These are phyloP conservation scores for Glyphotaelius pellucidus DNA, from an alignment of 2,888 invertebrate species.

Conservation along the genomic window DNA sequence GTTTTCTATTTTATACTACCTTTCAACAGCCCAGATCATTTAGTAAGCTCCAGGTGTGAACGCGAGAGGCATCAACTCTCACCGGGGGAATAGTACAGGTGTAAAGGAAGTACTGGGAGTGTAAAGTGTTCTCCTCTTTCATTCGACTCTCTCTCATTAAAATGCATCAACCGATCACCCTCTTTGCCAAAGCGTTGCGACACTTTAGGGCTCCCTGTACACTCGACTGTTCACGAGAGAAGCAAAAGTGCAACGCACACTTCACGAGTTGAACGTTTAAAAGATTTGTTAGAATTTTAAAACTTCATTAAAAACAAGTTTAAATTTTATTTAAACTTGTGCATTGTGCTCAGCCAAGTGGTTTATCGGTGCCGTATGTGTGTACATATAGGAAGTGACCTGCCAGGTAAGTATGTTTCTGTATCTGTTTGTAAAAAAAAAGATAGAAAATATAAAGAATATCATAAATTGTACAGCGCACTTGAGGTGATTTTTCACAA, in stretches of 20 bases:
- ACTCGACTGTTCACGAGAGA: not conserved
- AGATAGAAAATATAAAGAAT: too few species aligned
- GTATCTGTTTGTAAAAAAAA: too few species aligned
- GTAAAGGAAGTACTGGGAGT: not conserved
- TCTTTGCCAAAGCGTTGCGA: not conserved
- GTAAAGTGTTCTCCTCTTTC: conserved; percentile 8
- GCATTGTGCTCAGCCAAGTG: too few species aligned
- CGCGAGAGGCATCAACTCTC: not conserved
- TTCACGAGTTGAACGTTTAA: not conserved
- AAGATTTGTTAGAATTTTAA: not conserved
- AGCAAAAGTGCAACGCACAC: not conserved
- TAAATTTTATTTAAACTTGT: not conserved
- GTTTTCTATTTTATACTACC: not conserved
- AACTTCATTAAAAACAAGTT: not conserved
- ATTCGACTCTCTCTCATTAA: conserved; percentile 12
- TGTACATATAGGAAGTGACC: too few species aligned
- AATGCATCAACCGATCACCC: conserved; percentile 29
- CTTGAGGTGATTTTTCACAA: too few species aligned
- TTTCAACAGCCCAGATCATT: not conserved
- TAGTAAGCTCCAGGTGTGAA: not conserved
- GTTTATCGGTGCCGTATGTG: too few species aligned
- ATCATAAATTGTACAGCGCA: too few species aligned
- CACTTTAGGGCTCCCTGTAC: not conserved
- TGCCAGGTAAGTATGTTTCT: too few species aligned
- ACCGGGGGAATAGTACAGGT: not conserved